A percentile compares a stretch with the other conserved stretches of the same genome.
These are phyloP conservation scores for Epinotia demarniana DNA, from an alignment of 2,888 invertebrate species.

Conservation along the genomic window DNA sequence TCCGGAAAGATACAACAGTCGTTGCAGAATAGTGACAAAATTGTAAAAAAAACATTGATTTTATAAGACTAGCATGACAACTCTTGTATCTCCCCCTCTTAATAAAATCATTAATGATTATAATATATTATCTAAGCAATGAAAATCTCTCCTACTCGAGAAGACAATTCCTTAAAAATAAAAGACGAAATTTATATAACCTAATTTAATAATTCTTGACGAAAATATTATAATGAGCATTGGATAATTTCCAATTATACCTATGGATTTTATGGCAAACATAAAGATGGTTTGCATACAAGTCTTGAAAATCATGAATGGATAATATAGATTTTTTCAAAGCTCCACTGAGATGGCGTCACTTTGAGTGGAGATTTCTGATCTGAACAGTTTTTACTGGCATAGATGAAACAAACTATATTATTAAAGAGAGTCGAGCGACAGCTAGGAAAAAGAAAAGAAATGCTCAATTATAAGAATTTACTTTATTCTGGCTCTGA, in stretches of 20 bases:
- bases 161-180: conserved; percentile 39
- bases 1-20: conserved; percentile 49
- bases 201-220: conserved; percentile 37
- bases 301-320: neutral
- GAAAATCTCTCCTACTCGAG: conserved; percentile 43
- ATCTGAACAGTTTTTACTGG: neutral
- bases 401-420: neutral
- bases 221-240: conserved; percentile 41
- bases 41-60: conserved; percentile 31
- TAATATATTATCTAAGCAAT: conserved; percentile 44
- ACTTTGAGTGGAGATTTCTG: conserved; percentile 30
- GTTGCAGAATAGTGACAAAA: conserved; percentile 37
- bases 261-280: conserved; percentile 1
- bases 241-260: conserved; percentile 13
- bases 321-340: neutral
- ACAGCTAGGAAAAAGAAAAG: neutral
- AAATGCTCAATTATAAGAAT: neutral
- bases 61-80: conserved; percentile 44
- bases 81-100: conserved; percentile 48
- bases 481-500: no score
- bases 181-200: conserved; percentile 37
- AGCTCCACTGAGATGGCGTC: conserved; percentile 9
- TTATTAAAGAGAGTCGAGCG: neutral
- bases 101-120: conserved; percentile 45
- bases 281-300: neutral